Base-by-base conservation (phyloP, 2,888 invertebrate species). In the Aphidoletes aphidimyza region DNA sequence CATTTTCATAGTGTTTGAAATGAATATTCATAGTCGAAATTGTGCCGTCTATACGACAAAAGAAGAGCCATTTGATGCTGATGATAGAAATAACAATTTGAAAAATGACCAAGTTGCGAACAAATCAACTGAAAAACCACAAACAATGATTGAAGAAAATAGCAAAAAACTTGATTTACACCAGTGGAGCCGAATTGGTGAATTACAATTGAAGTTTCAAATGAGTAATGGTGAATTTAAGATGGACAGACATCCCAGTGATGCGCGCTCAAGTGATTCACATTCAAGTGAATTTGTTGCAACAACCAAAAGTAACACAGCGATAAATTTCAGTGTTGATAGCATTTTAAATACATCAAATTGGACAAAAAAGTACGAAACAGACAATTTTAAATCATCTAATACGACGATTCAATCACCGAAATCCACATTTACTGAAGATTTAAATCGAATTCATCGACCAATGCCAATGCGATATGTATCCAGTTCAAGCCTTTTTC, bases 331-430 rank as follows among this genome's bases (percentile, higher is more conserved):
- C n/a, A 69, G 69, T 30, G 69, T 69, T n/a, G 69, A 69, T 14
- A 69, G 69, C 14, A 69, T 69, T 69, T 30, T 69, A 30, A 69
- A 69, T 69, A 26, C 22, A 22, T 54, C 54, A 54, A 69, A n/a
- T 69, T 30, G 69, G 1, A 30, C 14, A 14, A 69, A 69, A 30
- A 30, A 69, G 14, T 30, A 0, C 5, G 69, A 69, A 19, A 3
- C 2, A 3, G 69, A 69, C 26, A 69, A 69, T 69, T n/a, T 11
- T 11, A 30, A 30, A 54, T 54, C 54, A 14, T 69, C 0, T 6
- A 30, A 30, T 3, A 34, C 2, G 17, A 14, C 14, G 11, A 2
- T 14, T 30, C 30, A 30, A 1, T 14, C 34, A 14, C 34, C 2
- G n/a, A 69, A 69, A 34, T 69, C 69, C 2, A 1, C 11, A 14